These are phyloP conservation scores for Pterobdella sp. DNA, from an alignment of 2,888 invertebrate species.

Conservation along the genomic window DNA sequence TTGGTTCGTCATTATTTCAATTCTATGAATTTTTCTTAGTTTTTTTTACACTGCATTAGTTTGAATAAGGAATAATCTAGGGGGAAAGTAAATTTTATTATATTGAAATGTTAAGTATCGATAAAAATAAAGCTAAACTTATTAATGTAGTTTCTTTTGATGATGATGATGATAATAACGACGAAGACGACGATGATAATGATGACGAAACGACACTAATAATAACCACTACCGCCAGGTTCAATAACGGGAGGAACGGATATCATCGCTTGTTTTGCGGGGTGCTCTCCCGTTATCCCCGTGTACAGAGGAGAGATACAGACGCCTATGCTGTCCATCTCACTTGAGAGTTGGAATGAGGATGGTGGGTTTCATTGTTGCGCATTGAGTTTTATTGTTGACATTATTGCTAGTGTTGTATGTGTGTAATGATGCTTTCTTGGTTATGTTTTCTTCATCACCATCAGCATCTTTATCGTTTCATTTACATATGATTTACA, in stretches of 20 bases:
- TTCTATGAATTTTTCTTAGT: too few relatives aligned
- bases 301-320: slow-evolving; percentile 58
- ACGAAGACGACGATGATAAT: too few relatives aligned
- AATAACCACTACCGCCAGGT: too few relatives aligned
- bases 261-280: slow-evolving; percentile 58
- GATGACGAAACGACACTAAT: too few relatives aligned
- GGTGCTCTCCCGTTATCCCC: slow-evolving; percentile 54
- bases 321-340: slow-evolving; percentile 55
- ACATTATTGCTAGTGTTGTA: neutral
- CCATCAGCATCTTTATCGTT: neutral
- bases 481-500: neutral
- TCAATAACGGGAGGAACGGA: slow-evolving; percentile 55
- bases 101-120: too few relatives aligned
- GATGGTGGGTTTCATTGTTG: slow-evolving; percentile 44
- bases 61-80: too few relatives aligned
- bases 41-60: too few relatives aligned
- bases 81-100: too few relatives aligned
- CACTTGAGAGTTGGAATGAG: slow-evolving; percentile 53
- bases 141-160: too few relatives aligned
- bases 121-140: too few relatives aligned
- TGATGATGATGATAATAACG: too few relatives aligned
- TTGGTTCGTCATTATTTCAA: too few relatives aligned
- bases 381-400: neutral
- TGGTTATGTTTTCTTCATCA: neutral
- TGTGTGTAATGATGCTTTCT: neutral